Base-by-base conservation (phyloP, 2,797 vertebrate genomes). In the Streptopelia turtur region DNA sequence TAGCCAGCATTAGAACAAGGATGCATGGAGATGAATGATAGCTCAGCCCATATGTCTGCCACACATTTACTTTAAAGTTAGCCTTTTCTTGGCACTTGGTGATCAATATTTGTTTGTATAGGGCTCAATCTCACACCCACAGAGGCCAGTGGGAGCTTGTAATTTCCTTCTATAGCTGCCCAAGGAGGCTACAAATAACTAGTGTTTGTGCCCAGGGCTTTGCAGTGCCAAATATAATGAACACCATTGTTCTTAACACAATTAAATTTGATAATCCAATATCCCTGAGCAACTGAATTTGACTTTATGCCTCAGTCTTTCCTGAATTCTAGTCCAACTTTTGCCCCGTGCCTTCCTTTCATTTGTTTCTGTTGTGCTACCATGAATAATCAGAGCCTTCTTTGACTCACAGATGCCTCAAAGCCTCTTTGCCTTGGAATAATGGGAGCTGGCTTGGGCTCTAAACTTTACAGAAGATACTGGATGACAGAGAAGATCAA, bases 161-260 rank as follows among this genome's bases (percentile, higher is more conserved):
- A 45, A 78, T 80, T 96, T 96, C 93, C 92, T 95, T 92, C 75
- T 90, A 77, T 37, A 86, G 78, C 53, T 59, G 75, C 65, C 71
- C 11, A 1, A 78, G 13, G 41, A 87, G 53, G 86, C 7, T 74
- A 78, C 75, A 71, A 93, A 85, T 61, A 89, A 77, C 20, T 11
- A 61, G 30, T 24, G n/a, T 80, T 96, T 87, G 39, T 93, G 90
- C 86, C 79, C 88, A 89, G 57, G 50, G 61, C 25, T 83, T 91
- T 92, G 74, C 75, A 65, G 75, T 90, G 93, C 95, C 96, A 96
- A 97, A 85, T 82, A 92, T 64, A 95, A 95, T 84, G 89, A 93
- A 94, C 30, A 7, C 53, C 80, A 96, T 95, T 95, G 88, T 96
- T 95, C 94, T 85, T 78, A 79, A 95, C 65, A 96, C 96, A 96